Evolutionary conservation across 2,888 invertebrate genomes (phyloP), one percentile per base, ranked within the genome.

Genomic region (Limnephilus auricula): DNA sequence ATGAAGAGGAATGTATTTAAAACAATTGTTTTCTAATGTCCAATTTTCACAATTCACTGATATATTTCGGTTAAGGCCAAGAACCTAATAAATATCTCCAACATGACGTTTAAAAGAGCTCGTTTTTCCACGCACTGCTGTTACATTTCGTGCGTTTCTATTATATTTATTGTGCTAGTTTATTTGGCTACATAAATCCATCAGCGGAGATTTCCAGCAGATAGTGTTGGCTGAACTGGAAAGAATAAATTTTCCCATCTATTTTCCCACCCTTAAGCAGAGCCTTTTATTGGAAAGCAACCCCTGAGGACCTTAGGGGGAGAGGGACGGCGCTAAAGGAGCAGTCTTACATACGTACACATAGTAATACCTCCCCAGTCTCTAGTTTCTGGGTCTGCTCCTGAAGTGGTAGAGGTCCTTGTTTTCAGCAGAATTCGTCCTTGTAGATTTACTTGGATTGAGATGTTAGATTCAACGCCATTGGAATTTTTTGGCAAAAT

Each of bases 211-310:
- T 78, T 85, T 88, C 79, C 86, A 30, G 31, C 40, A 25, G 87
- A 88, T 88, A 88, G 87, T 88, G 87, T 88, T 86, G 87, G 78
- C 78, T 88, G 79, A 34, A 31, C 79, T 78, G 78, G 78, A 79
- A 88, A 88, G 87, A 88, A 88, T 88, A 88, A 88, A 88, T 88
- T 88, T 88, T 78, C 34, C 78, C 78, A 88, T 88, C 87, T 88
- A 88, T 88, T 88, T 88, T 88, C 87, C 78, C 87, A 88, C 87
- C 87, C 87, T 86, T 79, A 34, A 78, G 87, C 87, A 18, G 18
- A 65, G 87, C 87, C 87, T 88, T 88, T 88, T 88, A 88, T 88
- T 88, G 87, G 87, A 88, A 88, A 88, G n/a, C 87, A 88, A 88
- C 87, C 87, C 87, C 87, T 45, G 25, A 31, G 90, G 83, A 79